Conservation (phyloP, 1,140 invertebrate species). For the Heliconius congener region DNA sequence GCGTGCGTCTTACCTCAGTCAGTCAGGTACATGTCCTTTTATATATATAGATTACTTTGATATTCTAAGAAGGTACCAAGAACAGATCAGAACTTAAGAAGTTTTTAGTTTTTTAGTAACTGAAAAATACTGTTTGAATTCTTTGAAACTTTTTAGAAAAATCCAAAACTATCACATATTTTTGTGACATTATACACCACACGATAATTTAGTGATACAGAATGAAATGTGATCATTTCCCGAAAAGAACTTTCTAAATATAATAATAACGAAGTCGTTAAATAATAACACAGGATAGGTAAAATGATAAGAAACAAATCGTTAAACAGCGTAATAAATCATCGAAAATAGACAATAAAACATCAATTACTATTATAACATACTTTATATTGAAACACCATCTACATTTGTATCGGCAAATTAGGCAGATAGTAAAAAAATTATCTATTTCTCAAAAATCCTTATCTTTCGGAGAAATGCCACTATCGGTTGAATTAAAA, state of each 20-base stretch:
- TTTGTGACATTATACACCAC: background rate
- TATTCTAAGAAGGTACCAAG: too few relatives aligned
- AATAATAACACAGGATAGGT: too few relatives aligned
- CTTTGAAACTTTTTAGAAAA: too few relatives aligned
- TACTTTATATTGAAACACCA: background rate
- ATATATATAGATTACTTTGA: too few relatives aligned
- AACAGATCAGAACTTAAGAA: too few relatives aligned
- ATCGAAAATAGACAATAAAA: background rate
- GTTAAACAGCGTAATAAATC: background rate
- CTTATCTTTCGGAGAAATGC: background rate
- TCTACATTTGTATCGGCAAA: background rate
- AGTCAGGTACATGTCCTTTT: too few relatives aligned
- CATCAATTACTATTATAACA: background rate
- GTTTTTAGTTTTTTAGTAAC: too few relatives aligned
- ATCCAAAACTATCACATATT: too few relatives aligned
- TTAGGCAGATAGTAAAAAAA: too few relatives aligned
- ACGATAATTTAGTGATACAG: background rate
- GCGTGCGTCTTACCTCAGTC: too few relatives aligned
- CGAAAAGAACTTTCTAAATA: background rate
- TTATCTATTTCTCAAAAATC: background rate
- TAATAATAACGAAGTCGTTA: background rate
- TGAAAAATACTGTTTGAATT: too few relatives aligned
- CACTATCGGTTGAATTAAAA: background rate
- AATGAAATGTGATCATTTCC: background rate
- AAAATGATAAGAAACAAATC: background rate